phyloP scores from a whole-genome alignment of 2,113 vertebrate genomes.

The Neogale vison region DNA sequence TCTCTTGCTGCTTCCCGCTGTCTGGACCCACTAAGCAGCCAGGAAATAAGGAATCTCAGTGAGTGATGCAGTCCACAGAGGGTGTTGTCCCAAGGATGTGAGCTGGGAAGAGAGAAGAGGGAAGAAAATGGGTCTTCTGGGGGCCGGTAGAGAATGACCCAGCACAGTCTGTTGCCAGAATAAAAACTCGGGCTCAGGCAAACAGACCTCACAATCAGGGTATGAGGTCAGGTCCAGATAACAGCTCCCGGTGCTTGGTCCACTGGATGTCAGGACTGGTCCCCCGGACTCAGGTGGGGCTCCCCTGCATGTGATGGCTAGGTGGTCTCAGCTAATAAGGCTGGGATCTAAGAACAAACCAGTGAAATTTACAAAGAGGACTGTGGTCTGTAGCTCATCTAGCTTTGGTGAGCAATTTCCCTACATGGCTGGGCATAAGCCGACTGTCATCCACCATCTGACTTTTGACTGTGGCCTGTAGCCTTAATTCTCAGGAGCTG shows the following conservation, averaged over 20 bases:
- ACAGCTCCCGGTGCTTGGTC: background rate
- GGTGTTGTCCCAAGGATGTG: background rate
- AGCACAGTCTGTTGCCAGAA: background rate
- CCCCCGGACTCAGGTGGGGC: background rate
- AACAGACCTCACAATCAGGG: background rate
- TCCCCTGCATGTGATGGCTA: background rate
- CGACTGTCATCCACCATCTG: background rate
- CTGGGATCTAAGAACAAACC: background rate
- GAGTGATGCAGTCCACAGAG: background rate
- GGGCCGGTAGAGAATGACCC: background rate
- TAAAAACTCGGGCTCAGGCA: background rate
- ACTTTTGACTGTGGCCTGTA: background rate
- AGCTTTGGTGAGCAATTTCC: conserved; percentile 20
- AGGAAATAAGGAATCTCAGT: background rate
- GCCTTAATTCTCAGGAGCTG: background rate
- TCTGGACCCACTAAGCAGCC: background rate
- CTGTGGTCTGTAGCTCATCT: background rate
- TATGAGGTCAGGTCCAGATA: background rate
- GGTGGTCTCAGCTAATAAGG: background rate
- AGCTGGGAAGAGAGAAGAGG: background rate
- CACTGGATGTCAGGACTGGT: background rate
- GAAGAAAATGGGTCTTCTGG: background rate
- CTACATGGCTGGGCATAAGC: background rate
- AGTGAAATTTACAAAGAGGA: background rate
- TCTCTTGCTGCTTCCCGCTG: background rate